Percentiles rank a stretch among this genome's conserved stretches.
Evolutionary conservation across 2,888 invertebrate species (phyloP).

Genomic region (Pachydiplax longipennis): DNA sequence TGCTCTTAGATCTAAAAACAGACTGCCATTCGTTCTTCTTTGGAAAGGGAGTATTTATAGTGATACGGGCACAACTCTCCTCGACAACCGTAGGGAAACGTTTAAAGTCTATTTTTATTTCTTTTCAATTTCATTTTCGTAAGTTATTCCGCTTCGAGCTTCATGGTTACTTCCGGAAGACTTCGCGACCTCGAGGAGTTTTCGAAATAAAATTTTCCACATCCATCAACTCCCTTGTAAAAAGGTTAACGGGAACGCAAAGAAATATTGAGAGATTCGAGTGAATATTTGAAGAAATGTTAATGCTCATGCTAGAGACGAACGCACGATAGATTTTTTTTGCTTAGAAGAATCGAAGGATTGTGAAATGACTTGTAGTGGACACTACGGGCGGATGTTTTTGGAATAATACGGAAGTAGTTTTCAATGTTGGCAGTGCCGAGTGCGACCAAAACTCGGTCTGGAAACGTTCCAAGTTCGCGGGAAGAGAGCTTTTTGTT

Average conservation of each 20-base stretch:
- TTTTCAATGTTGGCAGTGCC: background rate
- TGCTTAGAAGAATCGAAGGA: background rate
- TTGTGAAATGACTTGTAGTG: background rate
- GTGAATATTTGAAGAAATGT: no score
- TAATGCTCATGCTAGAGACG: no score
- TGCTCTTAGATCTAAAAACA: background rate
- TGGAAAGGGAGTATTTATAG: background rate
- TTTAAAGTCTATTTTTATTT: background rate
- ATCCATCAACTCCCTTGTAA: no score
- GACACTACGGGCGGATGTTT: background rate
- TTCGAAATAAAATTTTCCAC: no score
- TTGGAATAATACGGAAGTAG: background rate
- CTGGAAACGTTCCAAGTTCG: slow-evolving; percentile 16
- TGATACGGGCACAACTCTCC: background rate
- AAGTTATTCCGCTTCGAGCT: background rate
- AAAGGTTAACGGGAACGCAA: no score
- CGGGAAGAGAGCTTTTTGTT: slow-evolving; percentile 15
- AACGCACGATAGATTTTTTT: no score
- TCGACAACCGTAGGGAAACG: background rate
- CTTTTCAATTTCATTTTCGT: background rate
- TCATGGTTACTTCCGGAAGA: background rate
- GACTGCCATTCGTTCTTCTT: background rate
- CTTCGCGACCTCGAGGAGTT: no score
- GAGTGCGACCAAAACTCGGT: background rate
- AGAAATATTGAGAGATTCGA: no score